phyloP scores from a whole-genome alignment of 2,113 vertebrate genomes.

The Canis aureus region DNA sequence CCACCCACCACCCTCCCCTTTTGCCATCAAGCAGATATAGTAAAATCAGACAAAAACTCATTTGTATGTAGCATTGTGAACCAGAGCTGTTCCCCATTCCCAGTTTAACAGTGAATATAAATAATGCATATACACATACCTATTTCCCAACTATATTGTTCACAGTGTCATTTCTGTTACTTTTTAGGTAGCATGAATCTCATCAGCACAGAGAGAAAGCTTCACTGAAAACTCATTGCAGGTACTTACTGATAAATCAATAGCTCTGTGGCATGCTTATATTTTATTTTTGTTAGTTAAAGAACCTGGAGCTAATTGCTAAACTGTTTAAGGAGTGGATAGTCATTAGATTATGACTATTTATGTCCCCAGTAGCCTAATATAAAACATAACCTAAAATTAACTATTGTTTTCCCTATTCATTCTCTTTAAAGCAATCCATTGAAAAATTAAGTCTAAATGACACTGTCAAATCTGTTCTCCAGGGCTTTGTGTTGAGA shows the following conservation, averaged over 20 bases:
- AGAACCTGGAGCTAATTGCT: conserved; percentile 84
- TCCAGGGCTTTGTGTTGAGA: conserved; percentile 79
- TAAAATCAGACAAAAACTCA: conserved; percentile 84
- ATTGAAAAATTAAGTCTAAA: conserved; percentile 78
- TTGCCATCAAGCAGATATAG: conserved; percentile 83
- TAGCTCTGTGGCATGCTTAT: conserved; percentile 90
- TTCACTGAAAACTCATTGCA: conserved; percentile 87
- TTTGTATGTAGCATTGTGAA: conserved; percentile 83
- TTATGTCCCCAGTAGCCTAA: conserved; percentile 83
- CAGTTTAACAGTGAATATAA: conserved; percentile 87
- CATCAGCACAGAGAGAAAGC: conserved; percentile 89
- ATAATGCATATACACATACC: conserved; percentile 88
- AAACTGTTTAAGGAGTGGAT: conserved; percentile 77
- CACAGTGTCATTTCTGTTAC: conserved; percentile 97
- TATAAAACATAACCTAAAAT: conserved; percentile 84
- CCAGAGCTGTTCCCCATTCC: conserved; percentile 84
- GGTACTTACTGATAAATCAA: conserved; percentile 86
- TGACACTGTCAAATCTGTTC: conserved; percentile 82
- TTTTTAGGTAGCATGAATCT: conserved; percentile 91
- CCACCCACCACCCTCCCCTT: conserved; percentile 82
- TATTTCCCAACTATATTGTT: conserved; percentile 89
- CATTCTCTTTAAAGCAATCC: conserved; percentile 83
- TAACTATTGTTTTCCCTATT: conserved; percentile 80
- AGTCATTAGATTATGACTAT: conserved; percentile 85
- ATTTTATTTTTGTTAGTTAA: conserved; percentile 85